phyloP scores from a whole-genome alignment of 2,797 vertebrate species.

The Rhinatrema bivittatum region DNA sequence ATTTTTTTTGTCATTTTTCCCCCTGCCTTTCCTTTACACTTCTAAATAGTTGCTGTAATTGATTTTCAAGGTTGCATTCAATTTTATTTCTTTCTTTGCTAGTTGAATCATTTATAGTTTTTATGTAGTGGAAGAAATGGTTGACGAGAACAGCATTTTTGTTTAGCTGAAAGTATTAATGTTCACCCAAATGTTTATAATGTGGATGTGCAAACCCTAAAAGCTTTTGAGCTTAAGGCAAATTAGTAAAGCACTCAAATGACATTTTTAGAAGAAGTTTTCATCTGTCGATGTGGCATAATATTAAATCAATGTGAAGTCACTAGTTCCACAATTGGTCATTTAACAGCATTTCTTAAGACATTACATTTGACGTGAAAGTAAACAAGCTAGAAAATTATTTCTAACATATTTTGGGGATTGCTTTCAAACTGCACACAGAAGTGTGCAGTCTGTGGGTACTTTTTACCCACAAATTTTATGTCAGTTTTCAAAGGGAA shows the following conservation, averaged over 20 bases:
- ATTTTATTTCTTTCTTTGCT: slow-evolving; percentile 56
- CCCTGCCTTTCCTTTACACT: slow-evolving; percentile 72
- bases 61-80: slow-evolving; percentile 60
- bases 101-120: slow-evolving; percentile 72
- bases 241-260: slow-evolving; percentile 70
- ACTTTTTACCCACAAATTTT: no score
- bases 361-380: slow-evolving; percentile 70
- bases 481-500: no score
- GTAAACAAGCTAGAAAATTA: slow-evolving; percentile 78
- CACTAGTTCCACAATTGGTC: slow-evolving; percentile 73
- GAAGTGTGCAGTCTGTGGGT: no score
- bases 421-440: no score
- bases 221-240: slow-evolving; percentile 81
- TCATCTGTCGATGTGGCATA: slow-evolving; percentile 72
- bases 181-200: slow-evolving; percentile 98
- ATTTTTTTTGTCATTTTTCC: slow-evolving; percentile 65
- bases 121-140: slow-evolving; percentile 91
- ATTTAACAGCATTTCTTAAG: slow-evolving; percentile 69
- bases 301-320: slow-evolving; percentile 75
- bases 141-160: slow-evolving; percentile 92
- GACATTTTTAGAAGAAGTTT: slow-evolving; percentile 74
- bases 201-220: slow-evolving; percentile 87
- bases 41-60: slow-evolving; percentile 76
- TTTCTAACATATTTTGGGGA: slow-evolving; percentile 77
- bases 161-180: slow-evolving; percentile 92